Percentiles rank a stretch among this genome's conserved stretches.
Evolutionary conservation across 2,888 invertebrate species (phyloP).

Genomic region (Cephus spinipes): DNA sequence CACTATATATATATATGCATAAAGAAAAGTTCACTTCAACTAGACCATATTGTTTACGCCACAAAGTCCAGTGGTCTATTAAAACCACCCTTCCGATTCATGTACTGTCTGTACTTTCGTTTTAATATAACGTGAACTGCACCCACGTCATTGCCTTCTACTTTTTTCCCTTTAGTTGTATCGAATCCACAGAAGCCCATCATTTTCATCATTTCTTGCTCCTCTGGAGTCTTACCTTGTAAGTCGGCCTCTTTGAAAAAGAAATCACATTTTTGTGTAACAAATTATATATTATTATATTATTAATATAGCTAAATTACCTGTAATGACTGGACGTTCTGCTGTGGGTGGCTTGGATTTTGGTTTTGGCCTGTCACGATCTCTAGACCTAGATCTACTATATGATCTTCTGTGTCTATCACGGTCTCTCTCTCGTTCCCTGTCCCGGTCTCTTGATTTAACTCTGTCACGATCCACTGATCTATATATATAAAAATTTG

Average conservation of each 20-base stretch:
- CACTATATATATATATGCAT: conserved; percentile 40
- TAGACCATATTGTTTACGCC: conserved; percentile 70
- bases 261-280: not conserved
- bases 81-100: conserved; percentile 99
- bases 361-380: conserved; percentile 65
- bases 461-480: conserved; percentile 56
- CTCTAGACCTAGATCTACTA: conserved; percentile 65
- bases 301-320: conserved; percentile 45
- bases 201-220: conserved; percentile 93
- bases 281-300: not conserved
- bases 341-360: conserved; percentile 58
- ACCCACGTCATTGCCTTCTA: conserved; percentile 93
- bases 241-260: conserved; percentile 82
- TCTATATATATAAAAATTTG: conserved; percentile 34
- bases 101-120: conserved; percentile 97
- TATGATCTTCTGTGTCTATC: conserved; percentile 68
- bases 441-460: conserved; percentile 64
- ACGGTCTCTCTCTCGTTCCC: conserved; percentile 66
- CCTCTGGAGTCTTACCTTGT: conserved; percentile 90
- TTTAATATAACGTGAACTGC: conserved; percentile 96
- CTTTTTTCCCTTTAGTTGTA: conserved; percentile 95
- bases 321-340: conserved; percentile 64
- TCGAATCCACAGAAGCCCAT: conserved; percentile 99
- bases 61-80: conserved; percentile 98
- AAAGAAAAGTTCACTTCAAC: conserved; percentile 9